phyloP scores from a whole-genome alignment of 2,888 invertebrate genomes.

The Vesta saturnalis region DNA sequence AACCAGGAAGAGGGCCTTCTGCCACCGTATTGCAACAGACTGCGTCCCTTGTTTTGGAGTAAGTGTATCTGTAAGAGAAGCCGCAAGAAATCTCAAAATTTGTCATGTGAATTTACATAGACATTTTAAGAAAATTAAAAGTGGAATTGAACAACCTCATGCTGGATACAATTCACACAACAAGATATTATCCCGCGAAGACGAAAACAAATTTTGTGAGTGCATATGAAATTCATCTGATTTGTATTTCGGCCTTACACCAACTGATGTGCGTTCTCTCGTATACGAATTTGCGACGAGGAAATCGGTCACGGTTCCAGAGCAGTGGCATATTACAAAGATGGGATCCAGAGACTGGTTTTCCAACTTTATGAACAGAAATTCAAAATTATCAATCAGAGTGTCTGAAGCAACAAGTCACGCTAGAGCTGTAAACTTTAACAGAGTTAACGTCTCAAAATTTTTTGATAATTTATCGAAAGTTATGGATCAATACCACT shows the following conservation, averaged over 20 bases:
- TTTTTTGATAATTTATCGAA: too few relatives aligned
- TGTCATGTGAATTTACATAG: neutral
- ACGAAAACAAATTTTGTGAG: neutral
- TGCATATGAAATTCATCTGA: neutral
- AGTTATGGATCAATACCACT: too few relatives aligned
- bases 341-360: neutral
- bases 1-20: neutral
- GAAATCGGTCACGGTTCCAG: neutral
- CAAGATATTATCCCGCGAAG: neutral
- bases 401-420: neutral
- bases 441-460: neutral
- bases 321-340: neutral
- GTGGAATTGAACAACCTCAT: neutral
- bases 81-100: neutral
- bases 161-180: neutral
- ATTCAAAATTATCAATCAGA: neutral
- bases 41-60: neutral
- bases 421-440: neutral
- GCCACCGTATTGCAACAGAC: neutral
- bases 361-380: neutral
- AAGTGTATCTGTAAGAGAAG: neutral
- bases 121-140: neutral
- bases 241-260: neutral
- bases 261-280: neutral
- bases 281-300: neutral